Evolutionary conservation across 2,113 vertebrate genomes (phyloP), one percentile per base, ranked within the genome.

Genomic region (Gyps fulvus): DNA sequence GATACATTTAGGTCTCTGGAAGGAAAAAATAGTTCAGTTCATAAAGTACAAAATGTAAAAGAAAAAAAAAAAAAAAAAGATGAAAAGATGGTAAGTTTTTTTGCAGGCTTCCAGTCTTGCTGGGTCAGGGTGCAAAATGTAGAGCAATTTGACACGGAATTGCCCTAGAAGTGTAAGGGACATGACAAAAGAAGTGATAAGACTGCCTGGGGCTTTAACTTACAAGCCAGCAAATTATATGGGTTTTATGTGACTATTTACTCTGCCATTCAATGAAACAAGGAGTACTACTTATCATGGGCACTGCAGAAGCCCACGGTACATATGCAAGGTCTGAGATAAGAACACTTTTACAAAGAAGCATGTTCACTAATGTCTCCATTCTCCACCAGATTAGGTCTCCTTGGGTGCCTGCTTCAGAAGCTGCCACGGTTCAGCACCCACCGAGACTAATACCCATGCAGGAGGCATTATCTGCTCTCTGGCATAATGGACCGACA

Each of bases 231-330:
- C 43, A 89, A 98, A 98, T 98, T 96, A 97, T 76, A 45, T 65
- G 95, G 88, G 87, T 94, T 97, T 98, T 97, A 97, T 97, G 94
- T 94, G 90, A 97, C 92, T 97, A 95, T 95, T 98, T 98, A 92
- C 79, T 69, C 65, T 62, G 18, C 63, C 96, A 96, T 94, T 95
- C 90, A 87, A 67, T 70, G 97, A 97, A 97, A 95, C 90, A 65
- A 95, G 85, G 82, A 92, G 84, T 7, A 83, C 89, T 70, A 82
- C 81, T 96, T 96, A 97, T 72, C 66, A 92, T 2, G 81, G 54
- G 74, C 73, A 54, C 72, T 73, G 91, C 96, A 94, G 93, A 93
- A 89, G 90, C 92, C 42, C 62, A 23, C 27, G 15, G 62, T 96
- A 83, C 83, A 79, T 88, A 92, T 92, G 89, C 91, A 97, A 96